Percentiles rank a stretch among this genome's conserved stretches.
phyloP scores from a whole-genome alignment of 2,797 vertebrate genomes.

The Morus bassanus region DNA sequence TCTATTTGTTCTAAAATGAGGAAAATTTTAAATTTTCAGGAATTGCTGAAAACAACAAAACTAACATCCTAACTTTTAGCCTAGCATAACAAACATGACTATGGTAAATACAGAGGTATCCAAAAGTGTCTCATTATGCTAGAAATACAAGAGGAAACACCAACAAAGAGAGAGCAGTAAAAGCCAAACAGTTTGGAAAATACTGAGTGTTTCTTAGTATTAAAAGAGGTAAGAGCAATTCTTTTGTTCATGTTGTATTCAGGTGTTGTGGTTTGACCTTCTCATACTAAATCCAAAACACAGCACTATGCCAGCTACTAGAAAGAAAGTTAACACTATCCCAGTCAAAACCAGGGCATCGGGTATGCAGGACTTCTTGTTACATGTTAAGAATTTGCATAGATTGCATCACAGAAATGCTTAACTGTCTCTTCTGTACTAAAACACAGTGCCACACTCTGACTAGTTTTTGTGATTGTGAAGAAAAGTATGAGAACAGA shows the following conservation, averaged over 20 bases:
- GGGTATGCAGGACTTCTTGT: not conserved
- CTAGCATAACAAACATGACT: accelerated
- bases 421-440: not conserved
- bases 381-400: not conserved
- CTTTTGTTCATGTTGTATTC: not conserved
- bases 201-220: not conserved
- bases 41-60: not conserved
- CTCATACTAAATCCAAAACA: too few species aligned
- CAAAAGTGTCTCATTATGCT: not conserved
- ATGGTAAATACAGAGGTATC: not conserved
- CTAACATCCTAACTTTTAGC: not conserved
- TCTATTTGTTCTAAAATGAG: not conserved
- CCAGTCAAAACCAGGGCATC: too few species aligned
- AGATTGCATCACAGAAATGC: not conserved
- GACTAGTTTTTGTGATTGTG: not conserved
- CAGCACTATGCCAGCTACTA: too few species aligned
- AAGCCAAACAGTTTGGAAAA: not conserved
- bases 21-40: not conserved
- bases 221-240: not conserved
- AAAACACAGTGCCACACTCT: not conserved
- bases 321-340: too few species aligned
- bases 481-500: not conserved
- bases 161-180: not conserved
- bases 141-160: not conserved
- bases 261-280: too few species aligned